Conservation (phyloP, 2,797 vertebrate genomes). For the Picus viridis region DNA sequence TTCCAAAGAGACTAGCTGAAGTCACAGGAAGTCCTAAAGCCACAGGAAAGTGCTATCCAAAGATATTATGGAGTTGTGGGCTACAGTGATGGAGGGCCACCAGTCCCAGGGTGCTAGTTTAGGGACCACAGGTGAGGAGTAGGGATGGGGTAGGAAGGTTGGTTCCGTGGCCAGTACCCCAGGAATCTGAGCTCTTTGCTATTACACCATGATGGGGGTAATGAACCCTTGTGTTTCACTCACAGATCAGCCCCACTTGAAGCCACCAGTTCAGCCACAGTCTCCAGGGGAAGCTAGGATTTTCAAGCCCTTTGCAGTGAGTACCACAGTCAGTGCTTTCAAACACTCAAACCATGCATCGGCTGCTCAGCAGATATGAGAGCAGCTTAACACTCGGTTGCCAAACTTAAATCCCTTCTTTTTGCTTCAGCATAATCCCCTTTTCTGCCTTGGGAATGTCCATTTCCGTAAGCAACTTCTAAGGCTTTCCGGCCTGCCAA, state of each 20-base stretch:
- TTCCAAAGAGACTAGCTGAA: background rate
- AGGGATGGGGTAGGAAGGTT: background rate
- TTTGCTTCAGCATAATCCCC: constrained; percentile 53
- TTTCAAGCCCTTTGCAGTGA: background rate
- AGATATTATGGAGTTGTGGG: background rate
- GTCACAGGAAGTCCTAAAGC: background rate
- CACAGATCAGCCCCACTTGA: background rate
- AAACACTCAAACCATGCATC: background rate
- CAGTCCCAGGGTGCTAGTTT: background rate
- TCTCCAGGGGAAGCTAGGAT: background rate
- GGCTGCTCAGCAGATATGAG: constrained; percentile 41
- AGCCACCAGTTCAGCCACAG: background rate
- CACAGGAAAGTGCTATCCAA: background rate
- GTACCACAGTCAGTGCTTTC: background rate
- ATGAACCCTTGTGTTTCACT: background rate
- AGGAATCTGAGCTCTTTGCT: background rate
- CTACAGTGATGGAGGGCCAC: background rate
- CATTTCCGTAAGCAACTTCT: constrained; percentile 53
- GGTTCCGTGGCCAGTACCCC: background rate
- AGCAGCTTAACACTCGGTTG: constrained; percentile 11
- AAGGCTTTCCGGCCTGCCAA: constrained; percentile 42
- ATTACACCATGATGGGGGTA: background rate
- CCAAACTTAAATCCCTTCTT: constrained; percentile 41
- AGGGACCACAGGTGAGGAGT: background rate
- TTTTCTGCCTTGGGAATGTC: constrained; percentile 61